A percentile compares a stretch with the other conserved stretches of the same genome.
Evolutionary conservation across 30 jellyfish, hydroid and myxozoan genomes (phyloP).

Genomic region (Pseudorhiza aurosa): DNA sequence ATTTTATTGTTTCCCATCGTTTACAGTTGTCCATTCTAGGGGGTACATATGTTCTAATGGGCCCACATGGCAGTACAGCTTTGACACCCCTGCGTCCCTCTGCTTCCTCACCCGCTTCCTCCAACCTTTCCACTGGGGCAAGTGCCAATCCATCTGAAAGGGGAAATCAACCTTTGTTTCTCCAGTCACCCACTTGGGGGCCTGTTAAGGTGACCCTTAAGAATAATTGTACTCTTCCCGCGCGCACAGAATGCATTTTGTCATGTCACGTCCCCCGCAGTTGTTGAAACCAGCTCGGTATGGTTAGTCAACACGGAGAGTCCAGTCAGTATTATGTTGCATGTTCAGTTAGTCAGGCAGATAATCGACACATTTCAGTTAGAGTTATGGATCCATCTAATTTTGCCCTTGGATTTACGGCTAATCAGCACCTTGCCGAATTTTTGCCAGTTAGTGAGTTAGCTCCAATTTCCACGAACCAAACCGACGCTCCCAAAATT

Average conservation of each 20-base stretch:
- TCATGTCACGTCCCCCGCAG: constrained; percentile 37
- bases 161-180: constrained; percentile 1
- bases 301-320: constrained; percentile 38
- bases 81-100: constrained; percentile 9
- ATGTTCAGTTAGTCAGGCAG: constrained; percentile 50
- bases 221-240: constrained; percentile 24
- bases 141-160: constrained; percentile 15
- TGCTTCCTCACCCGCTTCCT: constrained; percentile 7
- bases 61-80: constrained; percentile 36
- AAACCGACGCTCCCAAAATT: too few species aligned
- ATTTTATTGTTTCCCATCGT: constrained; percentile 18
- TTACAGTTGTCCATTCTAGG: constrained; percentile 19
- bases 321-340: constrained; percentile 16
- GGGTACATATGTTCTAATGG: constrained; percentile 8
- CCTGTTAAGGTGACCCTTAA: constrained; percentile 25
- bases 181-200: constrained; percentile 32
- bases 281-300: constrained; percentile 45
- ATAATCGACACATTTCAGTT: constrained; percentile 15
- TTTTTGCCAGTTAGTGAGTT: constrained; percentile 59
- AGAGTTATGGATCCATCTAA: constrained; percentile 41
- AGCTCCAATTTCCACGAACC: neutral
- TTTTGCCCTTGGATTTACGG: constrained; percentile 9
- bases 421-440: neutral
- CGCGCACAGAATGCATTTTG: constrained; percentile 38
- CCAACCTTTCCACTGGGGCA: constrained; percentile 24